These are phyloP conservation scores for Hydrozoanthus gracilis DNA, from an alignment of 92 coral and sea anemone species.

Conservation along the genomic window DNA sequence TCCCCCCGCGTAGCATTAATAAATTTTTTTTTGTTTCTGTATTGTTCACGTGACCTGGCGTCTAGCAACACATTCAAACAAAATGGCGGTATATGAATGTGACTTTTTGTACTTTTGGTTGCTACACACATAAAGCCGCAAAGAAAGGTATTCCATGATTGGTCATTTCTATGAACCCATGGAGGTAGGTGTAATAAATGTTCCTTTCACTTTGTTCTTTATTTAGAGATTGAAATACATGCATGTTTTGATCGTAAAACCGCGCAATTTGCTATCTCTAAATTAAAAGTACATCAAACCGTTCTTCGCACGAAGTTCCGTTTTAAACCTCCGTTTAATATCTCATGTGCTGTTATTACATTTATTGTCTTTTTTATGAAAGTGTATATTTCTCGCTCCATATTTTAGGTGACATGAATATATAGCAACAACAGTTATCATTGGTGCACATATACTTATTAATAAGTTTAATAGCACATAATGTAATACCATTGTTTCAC, in stretches of 20 bases:
- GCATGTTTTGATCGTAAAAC: constrained; percentile 1
- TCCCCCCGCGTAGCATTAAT: background rate
- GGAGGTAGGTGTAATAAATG: background rate
- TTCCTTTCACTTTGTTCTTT: background rate
- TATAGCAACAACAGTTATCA: too few species aligned
- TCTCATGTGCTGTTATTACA: too few species aligned
- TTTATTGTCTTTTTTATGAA: too few species aligned
- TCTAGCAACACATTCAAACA: constrained; percentile 54
- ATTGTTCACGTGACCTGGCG: constrained; percentile 48
- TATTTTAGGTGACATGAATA: too few species aligned
- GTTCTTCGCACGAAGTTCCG: too few species aligned
- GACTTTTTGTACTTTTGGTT: constrained; percentile 39
- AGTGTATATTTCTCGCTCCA: too few species aligned
- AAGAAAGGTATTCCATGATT: background rate
- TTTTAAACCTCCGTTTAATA: too few species aligned
- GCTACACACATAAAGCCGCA: constrained; percentile 23
- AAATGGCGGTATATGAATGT: constrained; percentile 41
- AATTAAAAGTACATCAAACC: too few species aligned
- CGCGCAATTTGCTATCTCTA: background rate
- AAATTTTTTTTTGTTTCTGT: background rate
- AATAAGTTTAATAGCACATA: too few species aligned
- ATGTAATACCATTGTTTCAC: too few species aligned
- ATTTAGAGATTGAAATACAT: background rate
- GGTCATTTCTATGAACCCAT: background rate
- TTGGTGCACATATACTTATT: too few species aligned